Conservation (phyloP, 2,113 vertebrate genomes). For the Marmota monax region DNA sequence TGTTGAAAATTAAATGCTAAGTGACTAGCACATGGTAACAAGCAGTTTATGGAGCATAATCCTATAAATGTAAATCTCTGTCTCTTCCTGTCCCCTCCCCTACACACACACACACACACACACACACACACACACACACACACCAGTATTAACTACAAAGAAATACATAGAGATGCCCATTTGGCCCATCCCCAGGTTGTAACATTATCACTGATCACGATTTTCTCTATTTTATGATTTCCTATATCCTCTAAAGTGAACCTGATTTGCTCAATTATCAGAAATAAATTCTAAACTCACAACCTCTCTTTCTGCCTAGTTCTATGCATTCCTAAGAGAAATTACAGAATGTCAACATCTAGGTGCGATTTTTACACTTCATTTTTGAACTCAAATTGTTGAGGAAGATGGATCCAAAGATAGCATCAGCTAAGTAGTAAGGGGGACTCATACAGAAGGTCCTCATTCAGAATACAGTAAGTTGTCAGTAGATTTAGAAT, state of each 20-base stretch:
- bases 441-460: background rate
- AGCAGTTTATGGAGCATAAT: background rate
- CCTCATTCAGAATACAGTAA: background rate
- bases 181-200: background rate
- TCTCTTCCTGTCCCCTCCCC: background rate
- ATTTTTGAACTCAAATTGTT: background rate
- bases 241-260: background rate
- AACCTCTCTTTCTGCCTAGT: background rate
- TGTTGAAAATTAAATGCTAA: conserved; percentile 27
- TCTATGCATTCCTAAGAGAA: background rate
- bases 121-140: background rate
- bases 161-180: background rate
- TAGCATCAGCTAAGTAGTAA: background rate
- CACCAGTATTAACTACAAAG: background rate
- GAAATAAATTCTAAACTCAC: background rate
- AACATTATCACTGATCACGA: background rate
- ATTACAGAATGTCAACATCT: background rate
- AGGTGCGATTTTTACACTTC: background rate
- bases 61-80: background rate
- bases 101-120: background rate
- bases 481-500: background rate
- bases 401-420: background rate
- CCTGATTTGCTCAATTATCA: background rate
- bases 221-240: background rate
- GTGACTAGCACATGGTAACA: background rate